Percentiles rank a stretch among this genome's conserved stretches.
These are phyloP conservation scores for Gryllus bimaculatus DNA, from an alignment of 1,140 invertebrate genomes.

Conservation along the genomic window DNA sequence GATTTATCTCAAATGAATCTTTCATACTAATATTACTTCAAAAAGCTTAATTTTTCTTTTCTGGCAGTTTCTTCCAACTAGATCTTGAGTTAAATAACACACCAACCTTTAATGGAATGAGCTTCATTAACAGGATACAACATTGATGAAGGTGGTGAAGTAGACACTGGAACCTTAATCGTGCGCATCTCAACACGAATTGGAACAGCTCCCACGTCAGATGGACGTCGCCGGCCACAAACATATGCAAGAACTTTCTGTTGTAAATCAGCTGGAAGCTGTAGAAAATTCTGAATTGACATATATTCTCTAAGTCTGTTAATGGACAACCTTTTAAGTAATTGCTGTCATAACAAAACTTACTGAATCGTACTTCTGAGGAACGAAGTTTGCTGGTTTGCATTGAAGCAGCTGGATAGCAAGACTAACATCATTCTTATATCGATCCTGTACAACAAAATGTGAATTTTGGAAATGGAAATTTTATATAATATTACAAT, in stretches of 20 bases:
- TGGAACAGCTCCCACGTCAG: slow-evolving; percentile 28
- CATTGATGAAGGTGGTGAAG: slow-evolving; percentile 81
- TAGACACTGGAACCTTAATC: slow-evolving; percentile 71
- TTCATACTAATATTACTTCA: too few species aligned
- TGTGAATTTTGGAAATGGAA: too few species aligned
- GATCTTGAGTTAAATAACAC: too few species aligned
- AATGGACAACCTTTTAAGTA: not conserved
- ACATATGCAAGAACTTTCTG: slow-evolving; percentile 74
- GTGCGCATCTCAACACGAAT: slow-evolving; percentile 29
- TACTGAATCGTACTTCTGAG: slow-evolving; percentile 85
- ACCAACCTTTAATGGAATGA: not conserved
- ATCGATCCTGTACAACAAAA: slow-evolving; percentile 67
- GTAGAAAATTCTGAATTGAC: slow-evolving; percentile 29
- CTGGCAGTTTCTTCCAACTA: too few species aligned
- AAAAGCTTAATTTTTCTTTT: too few species aligned
- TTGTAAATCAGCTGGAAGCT: slow-evolving; percentile 86
- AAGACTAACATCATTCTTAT: slow-evolving; percentile 87
- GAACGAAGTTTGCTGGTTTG: slow-evolving; percentile 89
- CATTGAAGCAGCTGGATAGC: slow-evolving; percentile 90
- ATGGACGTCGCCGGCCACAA: slow-evolving; percentile 46
- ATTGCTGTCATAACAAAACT: slow-evolving; percentile 32
- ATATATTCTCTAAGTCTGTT: not conserved
- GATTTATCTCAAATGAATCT: too few species aligned
- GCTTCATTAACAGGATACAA: slow-evolving; percentile 40
- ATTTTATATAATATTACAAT: too few species aligned